Percentiles rank a stretch among this genome's conserved stretches.
phyloP scores from a whole-genome alignment of 2,888 invertebrate genomes.

The Lasioglossum pauxillum region DNA sequence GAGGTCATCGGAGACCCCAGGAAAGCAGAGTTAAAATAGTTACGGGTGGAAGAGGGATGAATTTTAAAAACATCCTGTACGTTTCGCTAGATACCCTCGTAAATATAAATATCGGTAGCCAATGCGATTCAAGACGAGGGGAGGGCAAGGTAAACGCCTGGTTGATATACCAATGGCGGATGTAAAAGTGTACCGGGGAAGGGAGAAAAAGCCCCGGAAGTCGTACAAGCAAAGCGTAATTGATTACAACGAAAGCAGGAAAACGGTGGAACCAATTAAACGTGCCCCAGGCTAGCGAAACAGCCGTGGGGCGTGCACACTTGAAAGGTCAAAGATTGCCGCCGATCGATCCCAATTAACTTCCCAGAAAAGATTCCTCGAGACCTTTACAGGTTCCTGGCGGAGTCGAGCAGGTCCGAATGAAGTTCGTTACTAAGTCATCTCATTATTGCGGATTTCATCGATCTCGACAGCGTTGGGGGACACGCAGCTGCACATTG shows the following conservation, averaged over 20 bases:
- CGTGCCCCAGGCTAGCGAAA: conserved; percentile 29
- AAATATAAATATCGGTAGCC: not conserved
- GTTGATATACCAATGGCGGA: not conserved
- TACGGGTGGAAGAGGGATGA: too few relatives aligned
- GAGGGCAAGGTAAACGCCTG: not conserved
- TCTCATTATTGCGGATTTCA: conserved; percentile 43
- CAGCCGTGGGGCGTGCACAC: conserved; percentile 18
- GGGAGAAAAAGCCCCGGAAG: not conserved
- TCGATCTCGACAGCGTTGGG: conserved; percentile 14
- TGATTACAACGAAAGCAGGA: conserved; percentile 42
- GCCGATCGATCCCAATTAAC: conserved; percentile 64
- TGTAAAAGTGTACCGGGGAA: not conserved
- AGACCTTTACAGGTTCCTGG: conserved; percentile 29
- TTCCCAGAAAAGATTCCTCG: conserved; percentile 46
- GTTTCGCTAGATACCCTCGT: not conserved
- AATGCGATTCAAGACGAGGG: not conserved
- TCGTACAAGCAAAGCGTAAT: conserved; percentile 34
- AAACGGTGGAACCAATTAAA: conserved; percentile 48
- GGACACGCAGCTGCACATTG: not conserved
- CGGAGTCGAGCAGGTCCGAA: not conserved
- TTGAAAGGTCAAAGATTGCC: conserved; percentile 28
- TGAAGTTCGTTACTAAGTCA: conserved; percentile 42
- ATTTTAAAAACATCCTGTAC: not conserved
- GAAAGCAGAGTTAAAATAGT: not conserved
- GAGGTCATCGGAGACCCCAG: not conserved